A percentile compares a stretch with the other conserved stretches of the same genome.
Conservation (phyloP, 2,797 vertebrate genomes). For the Lutra lutra region DNA sequence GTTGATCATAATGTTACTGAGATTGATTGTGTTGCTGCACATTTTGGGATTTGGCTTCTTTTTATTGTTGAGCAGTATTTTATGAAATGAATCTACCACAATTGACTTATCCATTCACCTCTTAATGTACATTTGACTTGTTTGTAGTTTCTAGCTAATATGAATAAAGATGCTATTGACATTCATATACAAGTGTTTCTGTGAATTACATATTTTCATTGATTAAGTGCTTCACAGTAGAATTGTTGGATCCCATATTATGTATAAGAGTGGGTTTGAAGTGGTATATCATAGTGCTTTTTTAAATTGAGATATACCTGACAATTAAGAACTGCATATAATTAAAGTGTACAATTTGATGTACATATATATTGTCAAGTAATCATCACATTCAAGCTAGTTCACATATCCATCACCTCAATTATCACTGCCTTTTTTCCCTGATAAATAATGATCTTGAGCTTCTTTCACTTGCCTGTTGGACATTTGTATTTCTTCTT, state of each 20-base stretch:
- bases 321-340: background rate
- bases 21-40: background rate
- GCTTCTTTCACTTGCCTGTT: background rate
- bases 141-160: background rate
- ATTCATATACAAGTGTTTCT: background rate
- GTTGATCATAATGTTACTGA: background rate
- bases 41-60: background rate
- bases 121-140: background rate
- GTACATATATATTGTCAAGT: background rate
- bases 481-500: background rate
- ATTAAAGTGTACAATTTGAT: background rate
- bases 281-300: background rate
- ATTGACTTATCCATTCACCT: background rate
- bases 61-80: background rate
- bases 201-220: background rate
- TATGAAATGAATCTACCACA: background rate
- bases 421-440: background rate
- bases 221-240: background rate
- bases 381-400: background rate
- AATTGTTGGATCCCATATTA: background rate
- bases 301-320: background rate
- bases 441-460: background rate
- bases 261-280: background rate
- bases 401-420: background rate
- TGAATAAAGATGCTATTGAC: background rate